Percentiles rank a stretch among this genome's conserved stretches.
These are phyloP conservation scores for Wasmannia auropunctata DNA, from an alignment of 1,140 invertebrate genomes.

Conservation along the genomic window DNA sequence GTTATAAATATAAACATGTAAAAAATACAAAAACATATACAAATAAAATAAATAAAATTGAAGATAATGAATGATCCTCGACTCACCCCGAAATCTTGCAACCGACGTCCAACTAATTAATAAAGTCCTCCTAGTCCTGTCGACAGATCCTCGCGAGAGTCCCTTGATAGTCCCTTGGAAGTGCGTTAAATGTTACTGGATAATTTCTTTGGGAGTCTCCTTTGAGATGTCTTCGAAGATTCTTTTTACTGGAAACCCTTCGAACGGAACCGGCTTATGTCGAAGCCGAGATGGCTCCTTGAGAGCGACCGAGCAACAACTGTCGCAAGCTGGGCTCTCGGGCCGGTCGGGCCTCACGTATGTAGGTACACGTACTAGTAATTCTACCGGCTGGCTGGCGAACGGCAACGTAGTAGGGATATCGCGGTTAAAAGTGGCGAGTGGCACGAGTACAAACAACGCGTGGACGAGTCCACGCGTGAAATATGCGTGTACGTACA, in stretches of 20 bases:
- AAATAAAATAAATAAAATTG: background rate
- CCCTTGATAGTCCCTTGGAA: background rate
- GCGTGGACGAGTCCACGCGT: background rate
- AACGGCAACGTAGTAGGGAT: slow-evolving; percentile 65
- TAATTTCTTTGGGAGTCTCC: background rate
- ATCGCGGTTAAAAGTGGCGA: slow-evolving; percentile 67
- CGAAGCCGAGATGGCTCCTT: slow-evolving; percentile 31
- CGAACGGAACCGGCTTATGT: background rate
- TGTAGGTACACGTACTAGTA: slow-evolving; percentile 64
- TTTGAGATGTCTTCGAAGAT: background rate
- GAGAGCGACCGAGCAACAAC: slow-evolving; percentile 68
- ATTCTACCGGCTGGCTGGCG: slow-evolving; percentile 56
- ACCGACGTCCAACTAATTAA: background rate
- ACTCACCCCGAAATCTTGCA: slow-evolving; percentile 19
- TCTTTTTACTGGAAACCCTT: background rate
- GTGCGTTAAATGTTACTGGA: background rate
- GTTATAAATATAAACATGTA: background rate
- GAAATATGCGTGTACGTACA: background rate
- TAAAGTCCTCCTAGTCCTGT: background rate
- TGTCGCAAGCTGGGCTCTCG: slow-evolving; percentile 59
- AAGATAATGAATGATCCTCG: background rate
- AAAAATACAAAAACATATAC: background rate
- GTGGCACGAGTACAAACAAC: slow-evolving; percentile 16
- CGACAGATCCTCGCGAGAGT: background rate
- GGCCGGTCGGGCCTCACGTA: slow-evolving; percentile 66